phyloP scores from a whole-genome alignment of 2,113 vertebrate genomes.

The Vanacampus margaritifer region DNA sequence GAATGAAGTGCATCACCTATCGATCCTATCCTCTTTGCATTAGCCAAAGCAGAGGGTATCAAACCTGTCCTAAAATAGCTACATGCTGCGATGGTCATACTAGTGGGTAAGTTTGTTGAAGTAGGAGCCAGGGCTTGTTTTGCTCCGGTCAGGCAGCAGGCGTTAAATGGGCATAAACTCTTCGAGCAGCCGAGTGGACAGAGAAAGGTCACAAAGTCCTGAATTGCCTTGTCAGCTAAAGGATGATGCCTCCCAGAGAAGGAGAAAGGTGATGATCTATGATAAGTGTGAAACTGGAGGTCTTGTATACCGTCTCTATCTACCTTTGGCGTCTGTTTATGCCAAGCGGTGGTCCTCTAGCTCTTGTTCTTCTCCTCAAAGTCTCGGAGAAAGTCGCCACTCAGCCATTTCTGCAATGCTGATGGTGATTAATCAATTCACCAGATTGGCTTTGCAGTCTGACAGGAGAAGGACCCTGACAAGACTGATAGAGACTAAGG shows the following conservation, averaged over 20 bases:
- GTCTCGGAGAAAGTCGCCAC: constrained; percentile 50
- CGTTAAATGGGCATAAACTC: constrained; percentile 16
- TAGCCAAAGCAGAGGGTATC: constrained; percentile 67
- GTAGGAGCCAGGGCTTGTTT: constrained; percentile 28
- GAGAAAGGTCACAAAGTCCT: constrained; percentile 18
- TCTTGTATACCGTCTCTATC: constrained; percentile 39
- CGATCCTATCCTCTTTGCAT: constrained; percentile 67
- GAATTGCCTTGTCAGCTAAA: constrained; percentile 35
- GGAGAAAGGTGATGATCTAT: constrained; percentile 52
- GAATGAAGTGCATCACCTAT: constrained; percentile 74
- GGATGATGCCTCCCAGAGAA: constrained; percentile 32
- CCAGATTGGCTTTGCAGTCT: constrained; percentile 66
- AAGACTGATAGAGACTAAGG: constrained; percentile 62
- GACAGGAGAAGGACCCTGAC: constrained; percentile 66
- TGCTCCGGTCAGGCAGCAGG: neutral
- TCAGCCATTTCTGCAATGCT: constrained; percentile 64
- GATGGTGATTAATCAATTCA: constrained; percentile 66
- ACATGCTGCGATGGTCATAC: constrained; percentile 21
- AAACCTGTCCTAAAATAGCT: constrained; percentile 68
- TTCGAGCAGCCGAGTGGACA: neutral
- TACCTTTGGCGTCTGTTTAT: constrained; percentile 20
- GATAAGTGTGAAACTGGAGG: constrained; percentile 46
- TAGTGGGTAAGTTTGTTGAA: constrained; percentile 32
- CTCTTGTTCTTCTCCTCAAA: constrained; percentile 36
- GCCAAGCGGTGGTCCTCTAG: constrained; percentile 29